Evolutionary conservation across 2,888 invertebrate genomes (phyloP).

Genomic region (Sipha maydis): DNA sequence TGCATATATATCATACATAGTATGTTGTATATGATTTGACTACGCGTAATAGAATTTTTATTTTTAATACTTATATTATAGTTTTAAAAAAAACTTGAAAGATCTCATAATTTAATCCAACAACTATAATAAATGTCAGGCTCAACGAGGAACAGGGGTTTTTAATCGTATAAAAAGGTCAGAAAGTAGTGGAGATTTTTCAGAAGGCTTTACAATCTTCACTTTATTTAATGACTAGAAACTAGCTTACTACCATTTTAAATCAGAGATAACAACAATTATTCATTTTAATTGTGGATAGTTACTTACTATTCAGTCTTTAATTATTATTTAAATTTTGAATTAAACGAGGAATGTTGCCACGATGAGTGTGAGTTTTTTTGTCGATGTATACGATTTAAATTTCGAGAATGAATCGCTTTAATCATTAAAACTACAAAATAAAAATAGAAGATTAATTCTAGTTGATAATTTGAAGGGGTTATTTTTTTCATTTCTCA

Average conservation of each 20-base stretch:
- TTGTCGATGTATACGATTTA: no score
- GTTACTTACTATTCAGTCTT: neutral
- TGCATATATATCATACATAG: no score
- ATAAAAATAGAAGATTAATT: no score
- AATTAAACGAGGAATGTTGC: no score
- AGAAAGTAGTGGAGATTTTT: neutral
- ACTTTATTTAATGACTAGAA: neutral
- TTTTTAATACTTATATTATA: no score
- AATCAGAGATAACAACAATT: neutral
- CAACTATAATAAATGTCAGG: slow-evolving; percentile 10
- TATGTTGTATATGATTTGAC: no score
- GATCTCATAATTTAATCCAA: slow-evolving; percentile 5
- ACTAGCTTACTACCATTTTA: neutral
- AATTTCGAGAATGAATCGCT: no score
- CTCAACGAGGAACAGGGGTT: neutral
- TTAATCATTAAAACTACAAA: no score
- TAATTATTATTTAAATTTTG: neutral
- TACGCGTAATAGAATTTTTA: no score
- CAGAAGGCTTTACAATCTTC: slow-evolving; percentile 23
- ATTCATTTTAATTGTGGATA: neutral
- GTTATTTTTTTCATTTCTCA: no score
- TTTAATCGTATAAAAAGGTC: slow-evolving; percentile 27
- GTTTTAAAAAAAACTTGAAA: neutral
- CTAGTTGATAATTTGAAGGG: no score
- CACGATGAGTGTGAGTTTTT: no score